Base-by-base conservation (phyloP, 2,888 invertebrate species). In the Allacma fusca region DNA sequence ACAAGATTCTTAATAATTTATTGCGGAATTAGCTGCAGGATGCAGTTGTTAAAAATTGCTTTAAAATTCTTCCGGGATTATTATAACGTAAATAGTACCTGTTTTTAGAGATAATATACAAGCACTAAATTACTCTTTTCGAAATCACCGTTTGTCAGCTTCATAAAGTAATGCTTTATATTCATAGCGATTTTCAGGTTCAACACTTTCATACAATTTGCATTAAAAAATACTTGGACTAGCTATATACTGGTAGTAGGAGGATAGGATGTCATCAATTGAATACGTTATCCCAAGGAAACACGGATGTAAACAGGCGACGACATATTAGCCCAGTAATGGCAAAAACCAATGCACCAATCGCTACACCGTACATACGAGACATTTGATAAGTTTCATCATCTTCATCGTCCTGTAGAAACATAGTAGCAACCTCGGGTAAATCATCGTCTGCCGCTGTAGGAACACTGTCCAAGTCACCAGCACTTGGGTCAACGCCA, bases 291-390 rank as follows among this genome's bases (percentile, higher is more conserved):
- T 77, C 77, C 77, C 77, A 77, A 0, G 43, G 65, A 44, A 77
- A 77, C 7, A 72, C 50, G 24, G 77, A 44, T 29, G 77, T 59
- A 26, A 73, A 57, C 12, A 74, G 40, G 1, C 78, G 70, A 16
- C 78, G 75, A 65, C 69, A 74, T 16, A 78, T 44, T 4, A 78
- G 68, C 0, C 78, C 78, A 43, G 70, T 69, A 50, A 78, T 78
- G 26, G 74, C 74, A 44, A 73, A 65, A 24, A 69, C 69, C 1
- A 78, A 16, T 44, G 70, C 75, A 24, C 78, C 75, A 26, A 78
- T 40, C 5, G 78, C 75, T 28, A 78, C 43, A 29, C 78, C 75
- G 50, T 78, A 78, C 28, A 67, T 44, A 13, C 77, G 68, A 16
- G 69, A 73, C 19, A 64, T 26, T 40, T 34, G 64, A 40, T 26